Base-by-base conservation (phyloP, 1,140 invertebrate species). In the Leptestheria dahalacensis region DNA sequence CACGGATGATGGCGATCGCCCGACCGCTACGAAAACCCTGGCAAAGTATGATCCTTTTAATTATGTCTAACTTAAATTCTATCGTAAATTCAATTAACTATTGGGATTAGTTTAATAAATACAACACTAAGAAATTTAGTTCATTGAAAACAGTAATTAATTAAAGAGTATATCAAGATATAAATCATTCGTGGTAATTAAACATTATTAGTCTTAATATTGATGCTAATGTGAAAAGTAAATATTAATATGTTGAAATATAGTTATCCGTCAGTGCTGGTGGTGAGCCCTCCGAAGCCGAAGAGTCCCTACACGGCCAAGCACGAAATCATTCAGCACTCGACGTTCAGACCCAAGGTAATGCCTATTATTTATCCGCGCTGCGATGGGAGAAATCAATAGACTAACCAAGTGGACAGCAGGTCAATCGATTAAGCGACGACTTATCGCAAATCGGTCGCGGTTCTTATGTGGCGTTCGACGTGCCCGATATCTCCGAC, bases 401-500 rank as follows among this genome's bases (percentile, higher is more conserved):
- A n/a, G n/a, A n/a, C n/a, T n/a, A n/a, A n/a, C n/a, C n/a, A n/a
- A n/a, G n/a, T n/a, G 6, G 33, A 15, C 33, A 41, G 33, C 33
- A 41, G 33, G 15, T 41, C 15, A 41, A 41, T 41, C 33, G 33
- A 15, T 9, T 41, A 15, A 41, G 33, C 33, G 33, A 41, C 33
- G 33, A 41, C 15, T 41, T 41, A 41, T 41, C 33, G 33, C 33
- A 41, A 41, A 41, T 33, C 0, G 33, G 52, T 12, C 50, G 48
- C 18, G 58, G 58, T 49, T 50, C 33, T 52, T 60, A 60, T 28
- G 51, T 60, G 23, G 51, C 49, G 15, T 60, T 60, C 49, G 58
- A 60, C 41, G 41, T 60, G 10, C 58, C 58, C n/a, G 48, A 49
- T 21, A 50, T 60, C 41, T 52, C 24, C 23, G 58, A 60, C 26